phyloP scores from a whole-genome alignment of 2,113 vertebrate genomes.

The Thryonomys swinderianus region DNA sequence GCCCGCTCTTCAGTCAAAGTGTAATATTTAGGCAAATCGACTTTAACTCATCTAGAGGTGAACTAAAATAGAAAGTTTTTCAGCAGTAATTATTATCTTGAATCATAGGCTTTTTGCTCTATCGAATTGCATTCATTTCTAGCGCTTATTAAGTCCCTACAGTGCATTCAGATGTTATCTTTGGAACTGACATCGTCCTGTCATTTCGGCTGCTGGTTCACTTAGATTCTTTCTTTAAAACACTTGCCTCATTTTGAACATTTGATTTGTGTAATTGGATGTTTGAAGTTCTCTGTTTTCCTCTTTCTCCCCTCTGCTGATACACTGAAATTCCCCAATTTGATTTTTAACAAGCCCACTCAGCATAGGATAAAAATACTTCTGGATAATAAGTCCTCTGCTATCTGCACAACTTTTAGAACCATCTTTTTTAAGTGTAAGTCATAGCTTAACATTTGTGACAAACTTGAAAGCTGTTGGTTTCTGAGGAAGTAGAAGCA shows the following conservation, averaged over 20 bases:
- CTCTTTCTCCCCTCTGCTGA: neutral
- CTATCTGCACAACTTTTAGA: neutral
- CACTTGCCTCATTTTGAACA: neutral
- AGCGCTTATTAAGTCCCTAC: constrained; percentile 26
- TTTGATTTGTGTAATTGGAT: constrained; percentile 28
- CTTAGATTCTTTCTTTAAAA: neutral
- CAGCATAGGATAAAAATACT: constrained; percentile 47
- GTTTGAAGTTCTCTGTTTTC: constrained; percentile 27
- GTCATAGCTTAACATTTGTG: neutral
- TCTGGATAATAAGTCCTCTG: constrained; percentile 1
- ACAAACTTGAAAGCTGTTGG: neutral
- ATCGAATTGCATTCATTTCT: constrained; percentile 27
- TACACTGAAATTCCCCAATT: constrained; percentile 18
- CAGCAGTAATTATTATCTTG: constrained; percentile 23
- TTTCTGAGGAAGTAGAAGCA: constrained; percentile 45
- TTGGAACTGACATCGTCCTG: neutral
- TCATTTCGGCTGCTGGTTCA: neutral
- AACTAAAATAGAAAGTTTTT: constrained; percentile 42
- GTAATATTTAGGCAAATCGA: neutral
- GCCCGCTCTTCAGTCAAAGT: neutral
- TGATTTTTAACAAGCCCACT: constrained; percentile 45
- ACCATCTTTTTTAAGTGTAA: neutral
- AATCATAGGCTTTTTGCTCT: neutral
- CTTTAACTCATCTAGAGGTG: constrained; percentile 32
- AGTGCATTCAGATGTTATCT: neutral